These are phyloP conservation scores for Eolophus roseicapilla DNA, from an alignment of 2,113 vertebrate genomes.

Conservation along the genomic window DNA sequence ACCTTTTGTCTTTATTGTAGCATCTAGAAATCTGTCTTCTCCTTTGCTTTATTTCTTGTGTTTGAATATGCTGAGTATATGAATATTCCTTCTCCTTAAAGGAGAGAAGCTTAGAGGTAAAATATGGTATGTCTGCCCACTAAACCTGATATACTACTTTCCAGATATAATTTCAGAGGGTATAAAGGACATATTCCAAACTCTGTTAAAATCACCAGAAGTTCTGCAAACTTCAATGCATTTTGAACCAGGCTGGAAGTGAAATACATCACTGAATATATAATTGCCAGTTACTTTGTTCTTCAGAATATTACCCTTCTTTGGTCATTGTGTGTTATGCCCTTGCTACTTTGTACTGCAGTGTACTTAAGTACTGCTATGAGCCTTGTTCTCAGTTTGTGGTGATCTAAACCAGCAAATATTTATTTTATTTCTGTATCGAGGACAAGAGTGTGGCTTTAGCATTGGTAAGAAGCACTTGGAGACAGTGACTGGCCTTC, in stretches of 20 bases:
- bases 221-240: neutral
- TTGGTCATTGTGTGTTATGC: neutral
- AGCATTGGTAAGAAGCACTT: neutral
- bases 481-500: slow-evolving; percentile 30
- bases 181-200: neutral
- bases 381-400: neutral
- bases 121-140: neutral
- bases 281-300: neutral
- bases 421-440: neutral
- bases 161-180: neutral
- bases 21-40: neutral
- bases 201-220: neutral
- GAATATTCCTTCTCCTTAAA: neutral
- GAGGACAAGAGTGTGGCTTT: neutral
- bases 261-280: neutral
- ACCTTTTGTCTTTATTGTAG: neutral
- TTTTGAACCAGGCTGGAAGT: neutral
- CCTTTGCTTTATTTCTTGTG: neutral
- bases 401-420: neutral
- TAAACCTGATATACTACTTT: neutral
- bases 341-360: neutral
- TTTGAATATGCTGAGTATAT: neutral
- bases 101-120: neutral
- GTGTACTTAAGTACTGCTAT: neutral
- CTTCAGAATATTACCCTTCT: neutral